These are phyloP conservation scores for Agrotis clavis DNA, from an alignment of 2,888 invertebrate genomes.

Conservation along the genomic window DNA sequence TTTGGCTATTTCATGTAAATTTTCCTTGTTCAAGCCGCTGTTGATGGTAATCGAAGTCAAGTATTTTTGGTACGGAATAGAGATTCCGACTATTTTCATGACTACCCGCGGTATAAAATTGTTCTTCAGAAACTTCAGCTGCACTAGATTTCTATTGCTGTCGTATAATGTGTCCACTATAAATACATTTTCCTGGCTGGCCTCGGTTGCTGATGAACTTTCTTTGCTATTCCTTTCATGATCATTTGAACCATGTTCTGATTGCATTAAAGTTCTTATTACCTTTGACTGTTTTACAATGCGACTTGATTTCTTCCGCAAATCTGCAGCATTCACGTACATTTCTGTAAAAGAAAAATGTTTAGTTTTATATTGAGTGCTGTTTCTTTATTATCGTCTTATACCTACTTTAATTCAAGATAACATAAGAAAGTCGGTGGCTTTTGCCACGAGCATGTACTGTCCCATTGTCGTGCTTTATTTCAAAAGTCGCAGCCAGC, in stretches of 20 bases:
- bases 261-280: neutral
- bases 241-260: neutral
- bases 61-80: conserved; percentile 69
- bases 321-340: neutral
- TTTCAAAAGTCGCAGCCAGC: too few relatives aligned
- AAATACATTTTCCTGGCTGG: neutral
- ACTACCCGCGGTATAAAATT: conserved; percentile 69
- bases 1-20: conserved; percentile 75
- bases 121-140: conserved; percentile 74
- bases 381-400: neutral
- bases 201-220: neutral
- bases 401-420: neutral
- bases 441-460: too few relatives aligned
- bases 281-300: neutral
- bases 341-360: neutral
- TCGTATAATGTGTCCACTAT: conserved; percentile 70
- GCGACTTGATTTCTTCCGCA: neutral
- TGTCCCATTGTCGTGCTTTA: too few relatives aligned
- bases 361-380: too few relatives aligned
- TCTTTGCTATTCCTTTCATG: neutral
- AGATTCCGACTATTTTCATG: conserved; percentile 72
- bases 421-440: neutral
- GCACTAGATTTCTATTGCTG: conserved; percentile 65
- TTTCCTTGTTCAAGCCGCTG: conserved; percentile 65
- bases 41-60: conserved; percentile 71